Base-by-base conservation (phyloP, 2,888 invertebrate genomes). In the Linnaemya vulpina region DNA sequence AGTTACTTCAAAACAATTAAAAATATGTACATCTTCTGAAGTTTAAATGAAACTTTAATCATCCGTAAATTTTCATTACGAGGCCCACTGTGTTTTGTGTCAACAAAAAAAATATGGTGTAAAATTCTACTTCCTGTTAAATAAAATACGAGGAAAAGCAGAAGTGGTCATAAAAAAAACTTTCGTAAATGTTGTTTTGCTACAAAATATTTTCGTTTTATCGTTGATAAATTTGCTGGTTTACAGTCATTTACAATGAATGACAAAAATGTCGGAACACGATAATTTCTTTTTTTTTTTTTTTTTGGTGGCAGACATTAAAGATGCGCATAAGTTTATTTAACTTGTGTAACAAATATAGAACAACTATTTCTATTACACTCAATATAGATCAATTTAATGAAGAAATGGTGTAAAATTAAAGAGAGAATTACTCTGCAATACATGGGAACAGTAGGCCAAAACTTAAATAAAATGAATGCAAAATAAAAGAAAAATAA, bases 121-220 rank as follows among this genome's bases (percentile, higher is more conserved):
- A 58, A 65, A 79, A 73, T 51, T 9, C n/a, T 22, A 73, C 49
- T 40, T 73, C 38, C 49, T 38, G 55, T 63, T 73, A 67, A 67
- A 73, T 58, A 55, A 65, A 58, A 73, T 49, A 67, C 49, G 25
- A 40, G 15, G 49, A 25, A 58, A 38, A 43, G 3, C 38, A 55
- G 7, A 71, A 67, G 15, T 51, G 49, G 58, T 30, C 30, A 74
- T 60, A 79, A 65, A 74, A 67, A 58, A 38, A 49, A 10, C n/a
- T 4, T 49, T 40, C 25, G 38, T 53, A 58, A 49, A 65, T 73
- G 38, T 55, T 71, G 43, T 58, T 71, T 22, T 43, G 3, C 8
- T 38, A 46, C 17, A 40, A 25, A 73, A 58, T 9, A 46, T 15
- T 67, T 77, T 40, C 43, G n/a, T 40, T 51, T 71, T 22, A 3